Percentiles rank a stretch among this genome's conserved stretches.
phyloP scores from a whole-genome alignment of 1,140 invertebrate genomes.

The Nymphalis io region DNA sequence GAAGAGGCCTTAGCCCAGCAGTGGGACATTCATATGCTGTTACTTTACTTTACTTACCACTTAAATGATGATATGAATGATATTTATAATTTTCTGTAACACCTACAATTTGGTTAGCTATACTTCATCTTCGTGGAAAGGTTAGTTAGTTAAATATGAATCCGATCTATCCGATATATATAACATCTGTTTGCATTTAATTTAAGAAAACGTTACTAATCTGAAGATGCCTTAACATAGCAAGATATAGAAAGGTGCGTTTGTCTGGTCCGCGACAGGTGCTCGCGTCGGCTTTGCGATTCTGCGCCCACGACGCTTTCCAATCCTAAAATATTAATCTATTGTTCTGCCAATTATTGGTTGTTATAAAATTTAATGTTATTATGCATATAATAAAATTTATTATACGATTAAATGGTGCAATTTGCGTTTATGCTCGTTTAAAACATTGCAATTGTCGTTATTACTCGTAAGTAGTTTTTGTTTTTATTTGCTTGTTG shows the following conservation, averaged over 20 bases:
- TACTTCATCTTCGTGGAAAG: no score
- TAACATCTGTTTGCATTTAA: background rate
- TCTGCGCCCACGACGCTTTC: conserved; percentile 43
- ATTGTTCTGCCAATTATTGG: conserved; percentile 48
- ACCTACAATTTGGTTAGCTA: no score
- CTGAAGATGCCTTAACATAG: conserved; percentile 18
- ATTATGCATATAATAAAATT: conserved; percentile 25
- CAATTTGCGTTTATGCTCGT: conserved; percentile 1
- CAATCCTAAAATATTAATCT: conserved; percentile 45
- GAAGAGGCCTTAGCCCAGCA: no score
- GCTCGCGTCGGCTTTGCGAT: conserved; percentile 18
- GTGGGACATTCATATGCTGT: no score
- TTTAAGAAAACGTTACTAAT: conserved; percentile 9
- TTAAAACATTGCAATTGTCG: background rate
- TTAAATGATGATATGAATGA: no score
- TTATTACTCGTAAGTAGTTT: background rate
- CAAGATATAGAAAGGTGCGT: conserved; percentile 34
- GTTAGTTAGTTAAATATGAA: no score
- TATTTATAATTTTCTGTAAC: no score
- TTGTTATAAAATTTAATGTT: conserved; percentile 36
- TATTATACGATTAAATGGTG: conserved; percentile 2
- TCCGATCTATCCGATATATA: no score
- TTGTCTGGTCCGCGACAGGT: conserved; percentile 35
- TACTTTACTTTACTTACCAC: no score
- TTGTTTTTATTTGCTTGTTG: background rate